Conservation (phyloP, 2,888 invertebrate species). For the Cyclophora punctaria region DNA sequence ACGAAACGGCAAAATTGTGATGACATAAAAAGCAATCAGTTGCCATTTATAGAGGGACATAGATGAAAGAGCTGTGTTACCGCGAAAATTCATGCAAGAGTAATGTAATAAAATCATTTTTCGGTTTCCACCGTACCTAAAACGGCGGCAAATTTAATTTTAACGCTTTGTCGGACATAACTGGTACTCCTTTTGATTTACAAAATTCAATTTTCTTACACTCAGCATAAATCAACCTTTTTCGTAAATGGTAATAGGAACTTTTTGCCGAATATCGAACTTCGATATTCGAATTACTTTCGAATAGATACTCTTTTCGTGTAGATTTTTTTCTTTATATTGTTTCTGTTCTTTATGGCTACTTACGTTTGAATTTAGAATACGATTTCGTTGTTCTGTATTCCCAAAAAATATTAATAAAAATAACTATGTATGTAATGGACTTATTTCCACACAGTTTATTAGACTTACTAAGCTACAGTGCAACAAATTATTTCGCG, state of each 20-base stretch:
- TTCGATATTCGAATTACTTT: constrained; percentile 9
- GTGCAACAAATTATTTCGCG: too few species aligned
- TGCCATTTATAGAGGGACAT: constrained; percentile 36
- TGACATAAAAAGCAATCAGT: constrained; percentile 45
- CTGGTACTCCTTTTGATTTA: constrained; percentile 44
- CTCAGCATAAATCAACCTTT: constrained; percentile 37
- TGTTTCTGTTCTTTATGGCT: too few species aligned
- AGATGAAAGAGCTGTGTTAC: constrained; percentile 49
- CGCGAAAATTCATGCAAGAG: constrained; percentile 43
- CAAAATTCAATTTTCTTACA: constrained; percentile 51
- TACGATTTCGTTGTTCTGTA: too few species aligned
- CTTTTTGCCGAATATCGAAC: constrained; percentile 5
- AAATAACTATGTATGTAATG: too few species aligned
- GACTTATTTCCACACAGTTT: too few species aligned
- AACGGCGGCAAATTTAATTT: constrained; percentile 59
- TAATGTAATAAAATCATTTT: constrained; percentile 59
- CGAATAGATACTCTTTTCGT: neutral
- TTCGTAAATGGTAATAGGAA: constrained; percentile 10
- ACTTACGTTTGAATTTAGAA: too few species aligned
- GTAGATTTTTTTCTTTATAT: too few species aligned
- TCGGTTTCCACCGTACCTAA: constrained; percentile 29
- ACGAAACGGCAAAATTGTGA: constrained; percentile 28
- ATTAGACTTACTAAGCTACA: too few species aligned
- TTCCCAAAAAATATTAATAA: too few species aligned
- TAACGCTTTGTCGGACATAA: constrained; percentile 35